phyloP scores from a whole-genome alignment of 2,797 vertebrate species.

The Iguana delicatissima region DNA sequence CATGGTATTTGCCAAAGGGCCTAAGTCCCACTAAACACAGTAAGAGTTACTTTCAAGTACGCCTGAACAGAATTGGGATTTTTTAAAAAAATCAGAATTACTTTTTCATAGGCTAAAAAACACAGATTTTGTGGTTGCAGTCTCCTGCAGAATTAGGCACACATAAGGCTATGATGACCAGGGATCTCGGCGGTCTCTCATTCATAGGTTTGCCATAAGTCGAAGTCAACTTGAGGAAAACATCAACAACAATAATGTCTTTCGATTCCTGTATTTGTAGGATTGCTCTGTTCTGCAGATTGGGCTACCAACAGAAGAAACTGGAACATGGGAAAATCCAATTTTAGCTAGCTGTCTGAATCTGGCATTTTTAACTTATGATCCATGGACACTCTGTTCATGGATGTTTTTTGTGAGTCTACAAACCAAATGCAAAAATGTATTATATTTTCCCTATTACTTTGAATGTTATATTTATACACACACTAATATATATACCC shows the following conservation, averaged over 20 bases:
- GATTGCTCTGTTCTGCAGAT: neutral
- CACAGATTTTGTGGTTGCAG: neutral
- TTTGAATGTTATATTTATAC: too few relatives aligned
- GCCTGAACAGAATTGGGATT: neutral
- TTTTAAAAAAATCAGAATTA: neutral
- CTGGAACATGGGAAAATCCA: neutral
- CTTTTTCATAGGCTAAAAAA: neutral
- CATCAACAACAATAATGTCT: neutral
- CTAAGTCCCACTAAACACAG: neutral
- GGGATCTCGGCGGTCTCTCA: too few relatives aligned
- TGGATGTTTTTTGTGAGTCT: too few relatives aligned
- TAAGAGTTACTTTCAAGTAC: neutral
- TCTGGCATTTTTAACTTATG: too few relatives aligned
- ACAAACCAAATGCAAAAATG: too few relatives aligned
- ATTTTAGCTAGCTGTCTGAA: neutral
- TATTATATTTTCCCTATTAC: too few relatives aligned
- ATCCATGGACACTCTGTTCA: too few relatives aligned
- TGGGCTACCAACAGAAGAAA: neutral
- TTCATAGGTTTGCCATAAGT: too few relatives aligned
- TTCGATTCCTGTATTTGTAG: neutral
- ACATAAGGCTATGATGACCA: neutral
- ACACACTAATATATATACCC: too few relatives aligned
- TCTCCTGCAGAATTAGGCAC: neutral
- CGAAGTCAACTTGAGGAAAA: too few relatives aligned
- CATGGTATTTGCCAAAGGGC: too few relatives aligned